Evolutionary conservation across 2,888 invertebrate genomes (phyloP), one percentile per base, ranked within the genome.

Genomic region (Atrina japonica): DNA sequence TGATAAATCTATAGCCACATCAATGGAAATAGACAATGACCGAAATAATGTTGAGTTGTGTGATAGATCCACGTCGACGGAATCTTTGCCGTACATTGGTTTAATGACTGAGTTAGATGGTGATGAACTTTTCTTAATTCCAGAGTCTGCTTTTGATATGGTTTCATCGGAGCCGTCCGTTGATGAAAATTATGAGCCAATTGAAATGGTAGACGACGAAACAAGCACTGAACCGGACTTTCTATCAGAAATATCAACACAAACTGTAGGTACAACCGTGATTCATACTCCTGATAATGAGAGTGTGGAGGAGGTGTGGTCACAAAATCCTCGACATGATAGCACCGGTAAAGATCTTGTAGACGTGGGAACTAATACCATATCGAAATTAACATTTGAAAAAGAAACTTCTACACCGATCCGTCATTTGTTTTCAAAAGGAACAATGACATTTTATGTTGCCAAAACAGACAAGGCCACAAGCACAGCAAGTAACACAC

Each of bases 11-110:
- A 76, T 83, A 14, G 78, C 79, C 27, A 84, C 84, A 1, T 84
- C 84, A 16, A 72, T 70, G 18, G 85, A 85, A 18, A 74, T 76
- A 18, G 78, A 79, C 3, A 75, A 70, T 21, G 67, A 72, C 7
- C 76, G 75, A 23, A 65, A 70, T 69, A 72, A 68, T 16, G 61
- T 77, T 25, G 75, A 75, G 23, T 78, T 40, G 56, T 73, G 61
- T 49, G 87, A 87, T 58, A 83, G 80, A 55, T 80, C 86, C 11
- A 87, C 87, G 7, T 86, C 86, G 30, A 87, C 87, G 6, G 87
- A 87, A 76, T 85, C 85, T 23, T 70, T 86, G 14, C 84, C 85
- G 2, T 86, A 86, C 66, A 86, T 87, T 50, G 87, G 87, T n/a
- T 78, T 87, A 18, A 70, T 87, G 64, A 86, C 85, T 73, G 86